These are phyloP conservation scores for Picathartes gymnocephalus DNA, from an alignment of 2,113 vertebrate genomes.

Conservation along the genomic window DNA sequence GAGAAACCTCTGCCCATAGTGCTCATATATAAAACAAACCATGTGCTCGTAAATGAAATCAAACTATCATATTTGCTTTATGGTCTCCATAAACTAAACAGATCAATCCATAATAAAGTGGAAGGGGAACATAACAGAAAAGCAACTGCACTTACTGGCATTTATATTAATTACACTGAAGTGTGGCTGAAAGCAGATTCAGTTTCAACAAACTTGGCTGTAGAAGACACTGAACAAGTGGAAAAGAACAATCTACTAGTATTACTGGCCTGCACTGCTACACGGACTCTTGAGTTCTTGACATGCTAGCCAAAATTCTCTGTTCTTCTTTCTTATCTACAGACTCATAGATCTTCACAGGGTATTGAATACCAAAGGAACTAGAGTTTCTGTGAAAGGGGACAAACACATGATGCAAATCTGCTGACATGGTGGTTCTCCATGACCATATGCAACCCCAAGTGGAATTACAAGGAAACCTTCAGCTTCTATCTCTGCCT, in stretches of 20 bases:
- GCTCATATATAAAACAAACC: neutral
- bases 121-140: neutral
- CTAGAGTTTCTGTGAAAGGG: neutral
- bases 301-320: neutral
- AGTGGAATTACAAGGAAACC: neutral
- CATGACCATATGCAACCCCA: neutral
- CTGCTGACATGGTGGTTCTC: accelerated
- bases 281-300: neutral
- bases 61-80: neutral
- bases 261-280: neutral
- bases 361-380: neutral
- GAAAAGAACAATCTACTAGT: neutral
- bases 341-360: neutral
- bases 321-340: neutral
- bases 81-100: neutral
- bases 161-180: neutral
- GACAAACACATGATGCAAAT: accelerated
- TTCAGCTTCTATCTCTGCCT: neutral
- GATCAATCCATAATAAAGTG: slow-evolving; percentile 21
- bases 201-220: neutral
- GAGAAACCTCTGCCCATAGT: neutral
- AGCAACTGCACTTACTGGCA: neutral
- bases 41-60: neutral
- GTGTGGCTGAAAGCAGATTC: neutral
- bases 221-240: neutral